phyloP scores from a whole-genome alignment of 2,888 invertebrate genomes.

The Dascillus cervinus region DNA sequence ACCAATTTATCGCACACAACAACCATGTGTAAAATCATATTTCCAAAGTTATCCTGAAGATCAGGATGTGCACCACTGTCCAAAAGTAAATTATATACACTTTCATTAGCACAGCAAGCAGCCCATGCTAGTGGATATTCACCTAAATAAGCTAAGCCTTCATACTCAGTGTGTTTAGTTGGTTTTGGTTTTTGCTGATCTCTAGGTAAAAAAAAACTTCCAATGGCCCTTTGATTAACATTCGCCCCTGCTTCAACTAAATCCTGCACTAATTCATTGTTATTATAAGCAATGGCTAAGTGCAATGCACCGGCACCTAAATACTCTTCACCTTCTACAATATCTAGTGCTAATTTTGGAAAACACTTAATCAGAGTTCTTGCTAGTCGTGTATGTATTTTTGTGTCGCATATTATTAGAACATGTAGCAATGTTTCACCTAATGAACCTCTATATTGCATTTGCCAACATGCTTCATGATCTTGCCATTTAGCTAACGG shows the following conservation, averaged over 20 bases:
- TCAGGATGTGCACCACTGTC: conserved; percentile 93
- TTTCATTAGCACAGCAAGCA: conserved; percentile 94
- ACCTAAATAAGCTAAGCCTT: conserved; percentile 94
- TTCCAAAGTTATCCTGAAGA: conserved; percentile 92
- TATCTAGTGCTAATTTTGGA: conserved; percentile 84
- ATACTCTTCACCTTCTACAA: conserved; percentile 97
- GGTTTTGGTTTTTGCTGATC: conserved; percentile 83
- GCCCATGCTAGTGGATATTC: conserved; percentile 98
- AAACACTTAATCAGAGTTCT: conserved; percentile 85
- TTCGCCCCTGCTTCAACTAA: conserved; percentile 88
- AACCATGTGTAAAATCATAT: conserved; percentile 99
- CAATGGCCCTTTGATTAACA: conserved; percentile 85
- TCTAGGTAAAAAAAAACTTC: conserved; percentile 88
- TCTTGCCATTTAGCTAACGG: conserved; percentile 83
- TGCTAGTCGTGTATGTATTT: conserved; percentile 72
- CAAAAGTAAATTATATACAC: conserved; percentile 90
- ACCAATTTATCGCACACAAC: conserved; percentile 96
- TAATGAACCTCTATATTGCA: conserved; percentile 90
- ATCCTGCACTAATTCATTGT: conserved; percentile 90
- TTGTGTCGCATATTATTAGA: conserved; percentile 88
- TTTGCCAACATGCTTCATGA: conserved; percentile 95
- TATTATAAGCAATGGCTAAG: conserved; percentile 92
- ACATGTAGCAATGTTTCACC: conserved; percentile 94
- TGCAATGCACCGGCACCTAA: conserved; percentile 90
- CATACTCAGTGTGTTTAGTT: conserved; percentile 81